Evolutionary conservation across 2,113 vertebrate species (phyloP).

Genomic region (Camelus bactrianus): DNA sequence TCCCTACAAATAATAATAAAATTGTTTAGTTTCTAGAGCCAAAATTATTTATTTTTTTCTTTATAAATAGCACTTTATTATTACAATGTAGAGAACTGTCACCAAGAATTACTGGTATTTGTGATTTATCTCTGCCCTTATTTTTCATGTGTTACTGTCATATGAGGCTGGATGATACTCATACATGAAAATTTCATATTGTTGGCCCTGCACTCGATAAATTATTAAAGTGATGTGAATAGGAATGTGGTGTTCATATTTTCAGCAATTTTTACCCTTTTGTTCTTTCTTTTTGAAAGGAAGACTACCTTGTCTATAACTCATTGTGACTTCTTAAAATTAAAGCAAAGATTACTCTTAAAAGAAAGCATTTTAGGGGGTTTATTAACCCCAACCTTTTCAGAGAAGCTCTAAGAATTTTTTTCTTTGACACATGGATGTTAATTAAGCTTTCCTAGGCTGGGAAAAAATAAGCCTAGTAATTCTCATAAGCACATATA

Average conservation of each 20-base stretch:
- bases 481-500: slow-evolving; percentile 68
- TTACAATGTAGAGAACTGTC: slow-evolving; percentile 61
- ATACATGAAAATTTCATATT: slow-evolving; percentile 91
- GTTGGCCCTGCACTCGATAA: slow-evolving; percentile 86
- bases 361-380: slow-evolving; percentile 71
- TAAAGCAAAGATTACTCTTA: slow-evolving; percentile 61
- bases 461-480: slow-evolving; percentile 78
- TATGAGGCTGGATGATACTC: slow-evolving; percentile 80
- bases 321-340: slow-evolving; percentile 71
- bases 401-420: slow-evolving; percentile 32
- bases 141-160: slow-evolving; percentile 84
- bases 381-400: slow-evolving; percentile 59
- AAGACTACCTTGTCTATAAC: slow-evolving; percentile 45
- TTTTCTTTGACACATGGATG: slow-evolving; percentile 20
- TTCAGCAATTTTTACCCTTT: slow-evolving; percentile 80
- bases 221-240: slow-evolving; percentile 88
- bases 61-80: slow-evolving; percentile 66
- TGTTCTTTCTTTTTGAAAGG: slow-evolving; percentile 80
- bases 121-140: slow-evolving; percentile 78
- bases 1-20: slow-evolving; percentile 8
- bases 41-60: background rate
- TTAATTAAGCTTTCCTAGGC: slow-evolving; percentile 62
- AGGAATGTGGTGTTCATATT: slow-evolving; percentile 80
- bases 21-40: slow-evolving; percentile 44
- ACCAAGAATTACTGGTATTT: slow-evolving; percentile 66